phyloP scores from a whole-genome alignment of 2,113 vertebrate genomes.

The Limanda limanda region DNA sequence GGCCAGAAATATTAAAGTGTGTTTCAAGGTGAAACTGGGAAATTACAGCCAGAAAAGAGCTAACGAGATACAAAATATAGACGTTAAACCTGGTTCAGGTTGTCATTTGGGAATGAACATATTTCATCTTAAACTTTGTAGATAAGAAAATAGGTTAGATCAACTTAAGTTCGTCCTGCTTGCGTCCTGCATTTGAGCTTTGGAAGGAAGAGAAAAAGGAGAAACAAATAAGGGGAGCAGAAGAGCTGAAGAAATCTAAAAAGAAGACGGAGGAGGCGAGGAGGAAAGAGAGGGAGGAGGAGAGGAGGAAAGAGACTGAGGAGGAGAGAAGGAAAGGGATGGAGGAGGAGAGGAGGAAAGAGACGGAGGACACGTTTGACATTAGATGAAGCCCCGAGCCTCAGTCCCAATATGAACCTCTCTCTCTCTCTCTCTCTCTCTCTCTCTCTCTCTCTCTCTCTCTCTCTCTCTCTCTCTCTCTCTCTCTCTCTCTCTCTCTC shows the following conservation, averaged over 20 bases:
- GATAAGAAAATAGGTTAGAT: background rate
- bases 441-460: no score
- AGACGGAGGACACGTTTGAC: conserved; percentile 43
- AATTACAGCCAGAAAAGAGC: no score
- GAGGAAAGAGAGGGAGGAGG: conserved; percentile 30
- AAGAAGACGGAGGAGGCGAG: conserved; percentile 24
- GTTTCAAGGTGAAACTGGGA: no score
- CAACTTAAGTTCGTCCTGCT: background rate
- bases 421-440: conserved; percentile 26
- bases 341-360: conserved; percentile 15
- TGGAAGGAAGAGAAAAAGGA: conserved; percentile 3
- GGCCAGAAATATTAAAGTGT: no score
- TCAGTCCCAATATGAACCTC: conserved; percentile 60
- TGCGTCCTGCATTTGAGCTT: background rate
- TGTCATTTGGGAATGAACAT: no score
- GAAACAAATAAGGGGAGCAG: conserved; percentile 5
- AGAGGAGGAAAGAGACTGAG: background rate
- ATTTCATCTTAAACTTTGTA: background rate
- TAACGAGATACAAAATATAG: no score
- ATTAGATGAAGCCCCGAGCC: conserved; percentile 60
- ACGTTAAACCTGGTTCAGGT: no score
- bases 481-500: no score
- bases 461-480: no score
- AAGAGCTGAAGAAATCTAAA: background rate
- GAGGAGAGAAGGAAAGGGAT: conserved; percentile 17